A percentile compares a stretch with the other conserved stretches of the same genome.
phyloP scores from a whole-genome alignment of 2,113 vertebrate species.

The Bubo blakistoni region DNA sequence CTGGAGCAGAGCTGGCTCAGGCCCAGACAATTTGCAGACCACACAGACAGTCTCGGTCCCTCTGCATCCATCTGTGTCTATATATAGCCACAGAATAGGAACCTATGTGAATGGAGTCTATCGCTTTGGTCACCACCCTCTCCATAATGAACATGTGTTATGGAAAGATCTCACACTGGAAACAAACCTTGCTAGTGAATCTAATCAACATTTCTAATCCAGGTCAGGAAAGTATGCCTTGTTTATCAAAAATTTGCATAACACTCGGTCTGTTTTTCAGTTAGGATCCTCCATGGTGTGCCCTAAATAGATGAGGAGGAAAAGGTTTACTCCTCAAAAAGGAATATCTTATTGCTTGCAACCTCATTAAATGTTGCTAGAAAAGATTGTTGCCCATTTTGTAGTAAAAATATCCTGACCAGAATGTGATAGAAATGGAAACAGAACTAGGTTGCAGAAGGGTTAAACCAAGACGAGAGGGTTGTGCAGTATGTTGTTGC shows the following conservation, averaged over 20 bases:
- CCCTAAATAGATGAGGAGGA: neutral
- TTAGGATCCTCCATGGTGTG: neutral
- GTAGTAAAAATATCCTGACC: neutral
- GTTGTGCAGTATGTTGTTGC: neutral
- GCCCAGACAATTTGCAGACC: neutral
- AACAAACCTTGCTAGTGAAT: neutral
- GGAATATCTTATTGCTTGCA: neutral
- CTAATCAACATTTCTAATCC: neutral
- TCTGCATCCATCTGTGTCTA: neutral
- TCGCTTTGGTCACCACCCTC: neutral
- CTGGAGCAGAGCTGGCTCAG: neutral
- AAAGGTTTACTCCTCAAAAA: neutral
- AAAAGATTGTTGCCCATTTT: neutral
- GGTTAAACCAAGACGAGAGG: neutral
- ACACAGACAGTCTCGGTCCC: accelerated
- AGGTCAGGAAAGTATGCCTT: neutral
- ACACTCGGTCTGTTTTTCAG: neutral
- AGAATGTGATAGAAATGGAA: neutral
- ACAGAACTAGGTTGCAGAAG: neutral
- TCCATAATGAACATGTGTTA: neutral
- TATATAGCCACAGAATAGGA: neutral
- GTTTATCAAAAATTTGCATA: neutral
- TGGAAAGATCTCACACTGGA: neutral
- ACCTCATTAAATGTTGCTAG: neutral
- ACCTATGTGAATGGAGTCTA: neutral